phyloP scores from a whole-genome alignment of 2,797 vertebrate genomes.

The Caiman crocodilus region DNA sequence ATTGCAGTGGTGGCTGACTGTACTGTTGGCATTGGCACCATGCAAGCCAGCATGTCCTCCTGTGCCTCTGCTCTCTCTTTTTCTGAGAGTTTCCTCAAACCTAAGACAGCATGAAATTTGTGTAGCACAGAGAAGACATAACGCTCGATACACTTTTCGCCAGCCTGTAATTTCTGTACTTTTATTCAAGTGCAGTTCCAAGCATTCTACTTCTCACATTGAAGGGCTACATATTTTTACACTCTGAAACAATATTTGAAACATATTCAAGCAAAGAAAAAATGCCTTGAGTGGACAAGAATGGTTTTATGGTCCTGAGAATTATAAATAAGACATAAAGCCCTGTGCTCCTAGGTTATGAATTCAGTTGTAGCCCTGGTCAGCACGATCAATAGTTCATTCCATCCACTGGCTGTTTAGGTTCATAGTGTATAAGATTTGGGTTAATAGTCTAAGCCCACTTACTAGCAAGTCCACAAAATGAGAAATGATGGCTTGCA shows the following conservation, averaged over 20 bases:
- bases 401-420: too few relatives aligned
- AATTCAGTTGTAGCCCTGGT: background rate
- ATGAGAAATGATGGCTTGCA: background rate
- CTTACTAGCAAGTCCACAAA: background rate
- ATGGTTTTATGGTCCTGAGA: background rate
- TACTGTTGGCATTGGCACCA: too few relatives aligned
- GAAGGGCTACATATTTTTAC: background rate
- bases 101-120: background rate
- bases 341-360: background rate
- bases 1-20: too few relatives aligned
- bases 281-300: background rate
- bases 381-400: background rate
- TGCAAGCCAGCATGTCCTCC: too few relatives aligned
- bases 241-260: rapidly evolving
- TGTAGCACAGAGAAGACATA: too few relatives aligned
- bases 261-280: background rate
- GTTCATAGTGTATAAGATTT: background rate
- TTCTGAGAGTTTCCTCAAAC: background rate
- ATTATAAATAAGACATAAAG: background rate
- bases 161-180: rapidly evolving
- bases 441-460: background rate
- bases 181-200: rapidly evolving
- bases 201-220: too few relatives aligned
- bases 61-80: background rate
- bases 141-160: background rate